Conservation (phyloP, 2,113 vertebrate genomes). For the Salvator merianae region DNA sequence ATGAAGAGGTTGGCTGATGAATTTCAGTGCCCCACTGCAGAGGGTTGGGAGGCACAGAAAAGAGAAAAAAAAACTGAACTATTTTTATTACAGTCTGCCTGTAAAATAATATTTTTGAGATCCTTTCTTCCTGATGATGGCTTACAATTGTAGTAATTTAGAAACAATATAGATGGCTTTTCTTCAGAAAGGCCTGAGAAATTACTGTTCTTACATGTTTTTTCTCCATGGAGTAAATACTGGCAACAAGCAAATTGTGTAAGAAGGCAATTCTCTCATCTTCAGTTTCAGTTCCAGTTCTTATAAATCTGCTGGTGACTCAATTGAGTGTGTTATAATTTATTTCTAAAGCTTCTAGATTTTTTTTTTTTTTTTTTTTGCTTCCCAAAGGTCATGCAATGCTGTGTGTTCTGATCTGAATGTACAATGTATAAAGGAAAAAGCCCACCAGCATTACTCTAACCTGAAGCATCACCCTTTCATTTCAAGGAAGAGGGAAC, state of each 20-base stretch:
- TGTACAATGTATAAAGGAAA: not conserved
- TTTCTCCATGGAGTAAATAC: no score
- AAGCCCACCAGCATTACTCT: not conserved
- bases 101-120: conserved; percentile 16
- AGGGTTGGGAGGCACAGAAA: conserved; percentile 19
- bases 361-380: no score
- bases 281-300: not conserved
- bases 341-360: not conserved
- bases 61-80: not conserved
- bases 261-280: not conserved
- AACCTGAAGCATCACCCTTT: no score
- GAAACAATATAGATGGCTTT: conserved; percentile 41
- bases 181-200: no score
- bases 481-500: no score
- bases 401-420: not conserved
- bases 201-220: no score
- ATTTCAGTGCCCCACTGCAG: conserved; percentile 27
- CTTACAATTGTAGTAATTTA: conserved; percentile 51
- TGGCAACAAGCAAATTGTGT: no score
- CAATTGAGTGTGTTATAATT: not conserved
- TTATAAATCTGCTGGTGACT: not conserved
- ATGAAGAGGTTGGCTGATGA: conserved; percentile 53
- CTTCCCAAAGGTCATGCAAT: not conserved
- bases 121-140: conserved; percentile 37
- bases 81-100: conserved; percentile 45